Conservation (phyloP, 1,140 invertebrate genomes). For the Chelonus insularis region DNA sequence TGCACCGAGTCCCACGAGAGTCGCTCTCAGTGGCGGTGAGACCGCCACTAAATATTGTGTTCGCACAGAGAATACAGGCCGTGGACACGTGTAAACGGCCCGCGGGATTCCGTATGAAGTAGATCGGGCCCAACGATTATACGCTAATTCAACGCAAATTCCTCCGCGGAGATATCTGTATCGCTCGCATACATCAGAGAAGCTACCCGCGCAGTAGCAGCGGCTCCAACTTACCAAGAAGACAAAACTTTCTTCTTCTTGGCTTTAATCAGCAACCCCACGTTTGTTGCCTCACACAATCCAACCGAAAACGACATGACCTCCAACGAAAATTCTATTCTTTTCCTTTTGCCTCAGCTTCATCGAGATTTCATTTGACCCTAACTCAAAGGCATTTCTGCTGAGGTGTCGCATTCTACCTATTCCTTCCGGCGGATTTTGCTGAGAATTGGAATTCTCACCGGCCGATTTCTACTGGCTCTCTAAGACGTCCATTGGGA, state of each 20-base stretch:
- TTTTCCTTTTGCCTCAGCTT: no score
- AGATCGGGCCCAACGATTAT: conserved; percentile 57
- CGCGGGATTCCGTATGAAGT: conserved; percentile 54
- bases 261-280: no score
- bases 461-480: neutral
- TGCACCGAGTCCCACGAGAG: conserved; percentile 37
- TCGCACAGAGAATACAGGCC: conserved; percentile 54
- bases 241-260: no score
- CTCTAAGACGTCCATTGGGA: conserved; percentile 4
- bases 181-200: conserved; percentile 53
- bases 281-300: no score
- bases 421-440: conserved; percentile 12
- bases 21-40: conserved; percentile 12
- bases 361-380: no score
- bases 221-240: conserved; percentile 1
- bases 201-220: conserved; percentile 22
- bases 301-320: no score
- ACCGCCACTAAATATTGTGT: conserved; percentile 54
- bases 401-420: neutral
- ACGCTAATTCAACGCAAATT: conserved; percentile 61
- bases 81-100: conserved; percentile 57
- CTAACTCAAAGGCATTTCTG: conserved; percentile 12
- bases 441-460: conserved; percentile 18
- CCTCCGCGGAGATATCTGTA: conserved; percentile 56
- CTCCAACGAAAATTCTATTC: no score